A percentile compares a stretch with the other conserved stretches of the same genome.
Evolutionary conservation across 2,113 vertebrate genomes (phyloP).

Genomic region (Canis aureus): DNA sequence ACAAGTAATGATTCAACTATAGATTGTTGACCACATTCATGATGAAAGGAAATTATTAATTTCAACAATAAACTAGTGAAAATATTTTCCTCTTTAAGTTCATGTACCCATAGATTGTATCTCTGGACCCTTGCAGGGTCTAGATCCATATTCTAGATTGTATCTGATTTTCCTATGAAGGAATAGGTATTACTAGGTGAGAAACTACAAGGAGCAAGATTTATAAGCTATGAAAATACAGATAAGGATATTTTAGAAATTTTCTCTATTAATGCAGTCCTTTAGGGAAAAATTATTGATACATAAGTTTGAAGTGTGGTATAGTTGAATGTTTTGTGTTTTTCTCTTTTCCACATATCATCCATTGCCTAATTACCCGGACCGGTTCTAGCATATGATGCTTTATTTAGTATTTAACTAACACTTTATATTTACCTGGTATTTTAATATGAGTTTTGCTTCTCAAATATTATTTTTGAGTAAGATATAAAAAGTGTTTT

Average conservation of each 20-base stretch:
- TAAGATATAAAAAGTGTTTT: neutral
- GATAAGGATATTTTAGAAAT: neutral
- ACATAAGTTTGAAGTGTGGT: neutral
- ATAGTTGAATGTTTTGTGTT: neutral
- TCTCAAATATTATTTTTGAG: conserved; percentile 1
- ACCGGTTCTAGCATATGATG: neutral
- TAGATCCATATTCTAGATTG: neutral
- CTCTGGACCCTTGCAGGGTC: neutral
- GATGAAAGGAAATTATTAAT: neutral
- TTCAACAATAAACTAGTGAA: neutral
- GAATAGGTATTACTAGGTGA: neutral
- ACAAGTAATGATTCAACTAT: neutral
- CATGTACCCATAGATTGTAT: neutral
- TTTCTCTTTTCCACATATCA: neutral
- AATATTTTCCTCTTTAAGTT: neutral
- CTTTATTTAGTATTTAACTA: neutral
- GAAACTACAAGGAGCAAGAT: neutral
- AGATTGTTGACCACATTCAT: neutral
- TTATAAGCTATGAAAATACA: neutral
- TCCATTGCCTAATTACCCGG: neutral
- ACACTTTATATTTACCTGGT: neutral
- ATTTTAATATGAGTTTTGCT: neutral
- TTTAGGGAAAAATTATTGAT: neutral
- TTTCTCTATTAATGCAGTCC: neutral
- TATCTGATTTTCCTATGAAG: neutral